Evolutionary conservation across 2,888 invertebrate species (phyloP).

Genomic region (Drosophila buzzatii): DNA sequence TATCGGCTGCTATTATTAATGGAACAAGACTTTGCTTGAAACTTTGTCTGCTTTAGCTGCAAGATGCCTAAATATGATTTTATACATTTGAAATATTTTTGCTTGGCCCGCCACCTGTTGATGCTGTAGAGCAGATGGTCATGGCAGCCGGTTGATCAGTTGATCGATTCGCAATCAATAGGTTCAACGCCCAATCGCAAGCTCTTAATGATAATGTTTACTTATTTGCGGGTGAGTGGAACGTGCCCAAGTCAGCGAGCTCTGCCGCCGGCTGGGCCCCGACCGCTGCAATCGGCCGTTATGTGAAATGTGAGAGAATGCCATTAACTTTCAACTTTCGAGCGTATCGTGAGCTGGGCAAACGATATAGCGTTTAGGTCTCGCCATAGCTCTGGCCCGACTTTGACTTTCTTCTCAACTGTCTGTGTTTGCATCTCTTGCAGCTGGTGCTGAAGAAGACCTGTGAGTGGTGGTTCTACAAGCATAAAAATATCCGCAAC

Average conservation of each 20-base stretch:
- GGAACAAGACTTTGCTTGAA: too few species aligned
- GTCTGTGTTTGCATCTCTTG: conserved; percentile 30
- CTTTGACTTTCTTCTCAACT: conserved; percentile 44
- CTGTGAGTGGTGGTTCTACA: conserved; percentile 81
- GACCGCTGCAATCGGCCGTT: conserved; percentile 31
- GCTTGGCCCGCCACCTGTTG: neutral
- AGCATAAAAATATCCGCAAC: conserved; percentile 74
- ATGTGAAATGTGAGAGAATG: conserved; percentile 72
- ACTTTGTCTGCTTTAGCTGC: too few species aligned
- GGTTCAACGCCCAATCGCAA: conserved; percentile 6
- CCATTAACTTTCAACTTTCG: conserved; percentile 38
- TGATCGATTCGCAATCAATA: conserved; percentile 50
- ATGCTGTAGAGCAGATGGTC: conserved; percentile 50
- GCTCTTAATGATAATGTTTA: conserved; percentile 23
- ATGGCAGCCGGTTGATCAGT: conserved; percentile 34
- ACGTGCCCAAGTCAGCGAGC: conserved; percentile 58
- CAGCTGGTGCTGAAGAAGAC: conserved; percentile 82
- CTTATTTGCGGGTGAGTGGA: conserved; percentile 26
- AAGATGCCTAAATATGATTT: neutral
- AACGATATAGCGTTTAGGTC: conserved; percentile 16
- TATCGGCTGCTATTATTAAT: too few species aligned
- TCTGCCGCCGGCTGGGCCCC: conserved; percentile 13
- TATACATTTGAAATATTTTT: neutral
- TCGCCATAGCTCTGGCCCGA: neutral
- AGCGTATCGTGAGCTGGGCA: conserved; percentile 15